These are phyloP conservation scores for Palythoa grandiflora DNA, from an alignment of 92 coral and sea anemone genomes.

Conservation along the genomic window DNA sequence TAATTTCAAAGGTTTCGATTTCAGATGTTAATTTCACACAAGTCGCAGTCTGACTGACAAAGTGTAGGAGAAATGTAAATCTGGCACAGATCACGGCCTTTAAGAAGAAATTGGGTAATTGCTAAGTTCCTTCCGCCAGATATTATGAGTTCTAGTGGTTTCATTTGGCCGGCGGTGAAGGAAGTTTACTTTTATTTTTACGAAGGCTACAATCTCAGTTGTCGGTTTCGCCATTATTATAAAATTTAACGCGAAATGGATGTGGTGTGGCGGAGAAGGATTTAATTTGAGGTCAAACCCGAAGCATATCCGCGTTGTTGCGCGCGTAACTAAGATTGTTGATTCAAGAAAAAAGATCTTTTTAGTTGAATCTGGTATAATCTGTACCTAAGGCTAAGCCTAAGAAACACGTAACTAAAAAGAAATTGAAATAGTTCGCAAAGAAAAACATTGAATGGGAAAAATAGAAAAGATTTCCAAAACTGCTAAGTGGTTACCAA, in stretches of 20 bases:
- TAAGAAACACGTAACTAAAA: neutral
- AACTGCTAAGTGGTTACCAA: constrained; percentile 20
- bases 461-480: neutral
- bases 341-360: no score
- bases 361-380: no score
- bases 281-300: no score
- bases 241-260: neutral
- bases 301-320: no score
- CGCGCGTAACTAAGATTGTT: no score
- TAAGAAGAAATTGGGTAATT: neutral
- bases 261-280: no score
- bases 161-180: neutral
- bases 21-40: neutral
- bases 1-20: constrained; percentile 1
- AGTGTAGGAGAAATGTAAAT: constrained; percentile 24
- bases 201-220: neutral
- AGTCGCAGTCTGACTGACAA: neutral
- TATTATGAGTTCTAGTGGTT: constrained; percentile 15
- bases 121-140: constrained; percentile 15
- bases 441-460: neutral
- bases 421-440: neutral
- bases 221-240: neutral
- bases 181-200: neutral
- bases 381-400: no score
- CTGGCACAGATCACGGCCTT: neutral